phyloP scores from a whole-genome alignment of 2,797 vertebrate species.

The Xerus rutilus region DNA sequence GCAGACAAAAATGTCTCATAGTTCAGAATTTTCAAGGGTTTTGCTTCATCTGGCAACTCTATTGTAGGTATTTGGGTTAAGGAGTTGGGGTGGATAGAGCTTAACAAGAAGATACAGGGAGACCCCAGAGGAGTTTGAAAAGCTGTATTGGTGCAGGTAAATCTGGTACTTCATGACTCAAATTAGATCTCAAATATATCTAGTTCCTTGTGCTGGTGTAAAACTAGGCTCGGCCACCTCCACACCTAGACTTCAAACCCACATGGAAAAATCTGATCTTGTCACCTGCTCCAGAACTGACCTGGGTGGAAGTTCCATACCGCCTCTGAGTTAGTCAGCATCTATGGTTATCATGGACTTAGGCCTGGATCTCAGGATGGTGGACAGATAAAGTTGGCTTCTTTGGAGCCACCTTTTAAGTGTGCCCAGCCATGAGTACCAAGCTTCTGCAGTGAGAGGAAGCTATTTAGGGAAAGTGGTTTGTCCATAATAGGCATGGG shows the following conservation, averaged over 20 bases:
- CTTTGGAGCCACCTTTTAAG: background rate
- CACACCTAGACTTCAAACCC: background rate
- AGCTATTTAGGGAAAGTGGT: background rate
- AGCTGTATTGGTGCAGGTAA: background rate
- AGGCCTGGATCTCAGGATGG: background rate
- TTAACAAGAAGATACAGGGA: background rate
- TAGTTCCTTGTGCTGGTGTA: too few species aligned
- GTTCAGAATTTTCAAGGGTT: background rate
- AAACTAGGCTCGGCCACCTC: background rate
- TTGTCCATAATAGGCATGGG: background rate
- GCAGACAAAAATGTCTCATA: background rate
- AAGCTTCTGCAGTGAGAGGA: background rate
- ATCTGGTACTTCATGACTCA: background rate
- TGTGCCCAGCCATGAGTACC: background rate
- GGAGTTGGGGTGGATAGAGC: background rate
- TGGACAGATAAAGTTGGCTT: background rate
- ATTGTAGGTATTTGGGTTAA: slow-evolving; percentile 21
- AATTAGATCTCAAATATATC: background rate
- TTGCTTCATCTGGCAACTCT: slow-evolving; percentile 54
- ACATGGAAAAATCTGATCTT: background rate
- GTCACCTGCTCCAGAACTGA: background rate
- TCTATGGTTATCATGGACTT: background rate
- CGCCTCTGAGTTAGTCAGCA: background rate
- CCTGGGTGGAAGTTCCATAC: background rate
- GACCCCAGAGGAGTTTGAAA: background rate